Evolutionary conservation across 2,888 invertebrate genomes (phyloP), one percentile per base, ranked within the genome.

Genomic region (Nasonovia ribisnigri): DNA sequence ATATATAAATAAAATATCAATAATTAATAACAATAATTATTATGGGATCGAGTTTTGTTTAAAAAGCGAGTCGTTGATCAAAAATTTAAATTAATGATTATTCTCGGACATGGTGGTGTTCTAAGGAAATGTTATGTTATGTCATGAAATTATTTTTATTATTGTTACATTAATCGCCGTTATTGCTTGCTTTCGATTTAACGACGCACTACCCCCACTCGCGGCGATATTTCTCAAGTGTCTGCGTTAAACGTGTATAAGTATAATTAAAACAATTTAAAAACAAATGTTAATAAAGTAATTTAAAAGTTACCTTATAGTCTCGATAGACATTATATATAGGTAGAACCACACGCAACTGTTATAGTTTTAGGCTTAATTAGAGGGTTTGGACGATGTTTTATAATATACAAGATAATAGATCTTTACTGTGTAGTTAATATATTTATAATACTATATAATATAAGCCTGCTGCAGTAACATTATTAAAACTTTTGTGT

Each of bases 401-500:
- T 84, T 84, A 42, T 42, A 29, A 84, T 57, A 91, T 43, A 57
- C 46, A 43, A 54, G 84, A 84, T 84, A 84, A 91, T 91, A 91
- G 84, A 57, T 84, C n/a, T 90, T 51, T 91, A 24, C 43, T 54
- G 48, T 67, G 36, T n/a, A 46, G 42, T 86, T 29, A 46, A 86
- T 46, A 20, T 77, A 77, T 77, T 8, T 20, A 77, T 24, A 77
- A 36, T 77, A 77, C 20, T 77, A 77, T 67, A 36, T 77, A 36
- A 67, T 13, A 36, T 36, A 36, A 36, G 20, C 46, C 13, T 46
- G 20, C 26, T 29, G 13, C 20, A 29, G 13, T 26, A 92, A 92
- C 57, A n/a, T 92, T 46, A 86, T 92, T 92, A 91, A 91, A 84
- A 87, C 60, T 60, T 92, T 54, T 36, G 5, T 60, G 11, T 36